These are phyloP conservation scores for Marisa cornuarietis DNA, from an alignment of 1,140 invertebrate genomes.

Conservation along the genomic window DNA sequence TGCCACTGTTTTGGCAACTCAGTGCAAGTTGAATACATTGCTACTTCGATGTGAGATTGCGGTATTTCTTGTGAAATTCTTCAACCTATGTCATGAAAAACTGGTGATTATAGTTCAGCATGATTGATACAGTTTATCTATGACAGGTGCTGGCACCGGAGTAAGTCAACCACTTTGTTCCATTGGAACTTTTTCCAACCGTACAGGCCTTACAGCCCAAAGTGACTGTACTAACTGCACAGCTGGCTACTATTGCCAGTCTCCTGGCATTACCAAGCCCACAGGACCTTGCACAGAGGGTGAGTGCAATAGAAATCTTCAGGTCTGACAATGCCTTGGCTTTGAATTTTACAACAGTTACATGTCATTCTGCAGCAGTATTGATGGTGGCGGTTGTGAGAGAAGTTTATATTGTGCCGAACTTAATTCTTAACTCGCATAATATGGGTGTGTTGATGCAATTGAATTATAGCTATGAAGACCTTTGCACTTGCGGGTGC, in stretches of 20 bases:
- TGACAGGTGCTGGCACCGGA: conserved; percentile 48
- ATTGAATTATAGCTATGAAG: too few species aligned
- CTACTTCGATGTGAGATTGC: background rate
- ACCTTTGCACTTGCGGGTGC: too few species aligned
- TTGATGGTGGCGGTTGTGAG: too few species aligned
- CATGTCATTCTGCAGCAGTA: too few species aligned
- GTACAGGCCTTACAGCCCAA: conserved; percentile 39
- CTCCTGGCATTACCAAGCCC: conserved; percentile 50
- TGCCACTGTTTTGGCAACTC: background rate
- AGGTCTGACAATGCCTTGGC: too few species aligned
- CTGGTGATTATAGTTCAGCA: background rate
- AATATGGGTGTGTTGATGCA: too few species aligned
- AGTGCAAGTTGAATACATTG: too few species aligned
- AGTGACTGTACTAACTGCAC: conserved; percentile 57
- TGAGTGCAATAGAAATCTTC: conserved; percentile 15
- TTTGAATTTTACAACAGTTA: too few species aligned
- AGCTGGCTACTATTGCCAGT: conserved; percentile 57
- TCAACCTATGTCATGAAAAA: background rate
- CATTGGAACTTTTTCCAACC: conserved; percentile 56
- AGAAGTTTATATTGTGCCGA: too few species aligned
- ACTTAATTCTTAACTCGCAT: too few species aligned
- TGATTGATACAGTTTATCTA: background rate
- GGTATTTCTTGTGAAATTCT: background rate
- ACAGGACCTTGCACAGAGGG: conserved; percentile 57
- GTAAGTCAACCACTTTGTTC: conserved; percentile 56